phyloP scores from a whole-genome alignment of 2,113 vertebrate genomes.

The Bubalus kerabau region DNA sequence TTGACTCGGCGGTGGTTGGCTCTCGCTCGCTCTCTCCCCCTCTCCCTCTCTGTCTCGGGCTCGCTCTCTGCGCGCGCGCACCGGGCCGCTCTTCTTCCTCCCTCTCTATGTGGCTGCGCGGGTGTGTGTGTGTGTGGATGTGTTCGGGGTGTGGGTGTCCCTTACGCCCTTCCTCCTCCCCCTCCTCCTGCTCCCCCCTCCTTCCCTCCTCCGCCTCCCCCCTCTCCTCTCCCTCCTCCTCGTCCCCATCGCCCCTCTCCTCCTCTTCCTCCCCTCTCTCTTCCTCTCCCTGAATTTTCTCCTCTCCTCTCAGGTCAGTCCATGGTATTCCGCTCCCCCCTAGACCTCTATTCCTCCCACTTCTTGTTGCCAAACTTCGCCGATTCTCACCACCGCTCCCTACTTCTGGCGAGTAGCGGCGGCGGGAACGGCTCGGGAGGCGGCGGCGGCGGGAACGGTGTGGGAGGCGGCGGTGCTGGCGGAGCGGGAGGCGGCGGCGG shows the following conservation, averaged over 20 bases:
- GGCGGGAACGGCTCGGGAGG: slow-evolving; percentile 76
- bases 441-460: slow-evolving; percentile 77
- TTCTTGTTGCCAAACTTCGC: slow-evolving; percentile 99
- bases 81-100: slow-evolving; percentile 65
- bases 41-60: slow-evolving; percentile 49
- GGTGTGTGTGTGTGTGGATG: slow-evolving; percentile 82
- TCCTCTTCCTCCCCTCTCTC: slow-evolving; percentile 79
- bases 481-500: slow-evolving; percentile 86
- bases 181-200: slow-evolving; percentile 74
- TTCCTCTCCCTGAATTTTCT: slow-evolving; percentile 89
- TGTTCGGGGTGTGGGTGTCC: slow-evolving; percentile 80
- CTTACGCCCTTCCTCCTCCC: slow-evolving; percentile 64
- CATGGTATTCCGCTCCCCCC: slow-evolving; percentile 99
- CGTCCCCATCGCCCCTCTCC: slow-evolving; percentile 59
- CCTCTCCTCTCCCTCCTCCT: slow-evolving; percentile 76
- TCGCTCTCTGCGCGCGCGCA: slow-evolving; percentile 69
- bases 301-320: slow-evolving; percentile 94
- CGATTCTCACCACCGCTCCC: slow-evolving; percentile 89
- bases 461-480: slow-evolving; percentile 85
- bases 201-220: slow-evolving; percentile 78
- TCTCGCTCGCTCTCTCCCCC: slow-evolving; percentile 71
- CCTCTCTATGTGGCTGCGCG: slow-evolving; percentile 84
- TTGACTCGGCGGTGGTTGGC: slow-evolving; percentile 87
- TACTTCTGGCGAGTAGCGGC: slow-evolving; percentile 93
- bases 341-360: slow-evolving; percentile 99